phyloP scores from a whole-genome alignment of 2,797 vertebrate genomes.

The Trachops cirrhosus region DNA sequence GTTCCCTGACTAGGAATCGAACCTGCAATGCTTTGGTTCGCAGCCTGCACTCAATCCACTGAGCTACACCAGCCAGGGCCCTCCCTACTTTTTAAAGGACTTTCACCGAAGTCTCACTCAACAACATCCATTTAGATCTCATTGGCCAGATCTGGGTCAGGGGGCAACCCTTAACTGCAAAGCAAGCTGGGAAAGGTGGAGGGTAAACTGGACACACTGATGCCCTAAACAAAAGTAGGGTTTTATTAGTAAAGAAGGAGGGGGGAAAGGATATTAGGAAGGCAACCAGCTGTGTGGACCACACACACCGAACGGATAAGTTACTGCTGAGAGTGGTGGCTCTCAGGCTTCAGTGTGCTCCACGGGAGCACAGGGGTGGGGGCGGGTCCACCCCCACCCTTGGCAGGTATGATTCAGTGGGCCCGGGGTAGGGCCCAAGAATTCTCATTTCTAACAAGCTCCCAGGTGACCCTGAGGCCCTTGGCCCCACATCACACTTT shows the following conservation, averaged over 20 bases:
- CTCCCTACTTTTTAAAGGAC: not conserved
- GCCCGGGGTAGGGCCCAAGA: not conserved
- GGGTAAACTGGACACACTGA: not conserved
- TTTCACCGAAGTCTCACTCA: not conserved
- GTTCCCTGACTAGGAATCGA: too few species aligned
- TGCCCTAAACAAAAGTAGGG: not conserved
- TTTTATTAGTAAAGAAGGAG: not conserved
- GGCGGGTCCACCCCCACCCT: not conserved
- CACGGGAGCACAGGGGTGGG: not conserved
- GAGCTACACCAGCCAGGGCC: too few species aligned
- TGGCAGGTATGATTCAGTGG: not conserved
- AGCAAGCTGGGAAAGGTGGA: not conserved
- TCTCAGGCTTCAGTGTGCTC: not conserved
- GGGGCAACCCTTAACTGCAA: not conserved
- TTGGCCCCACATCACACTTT: too few species aligned
- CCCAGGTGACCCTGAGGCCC: not conserved
- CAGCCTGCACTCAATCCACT: too few species aligned
- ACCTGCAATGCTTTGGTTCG: too few species aligned
- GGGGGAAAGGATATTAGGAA: not conserved
- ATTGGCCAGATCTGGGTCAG: not conserved
- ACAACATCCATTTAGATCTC: not conserved
- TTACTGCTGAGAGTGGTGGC: not conserved
- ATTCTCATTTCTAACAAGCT: not conserved
- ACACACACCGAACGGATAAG: not conserved
- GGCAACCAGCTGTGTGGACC: rapidly evolving